Evolutionary conservation across 1,140 invertebrate genomes (phyloP).

Genomic region (Drosophila arawakana): DNA sequence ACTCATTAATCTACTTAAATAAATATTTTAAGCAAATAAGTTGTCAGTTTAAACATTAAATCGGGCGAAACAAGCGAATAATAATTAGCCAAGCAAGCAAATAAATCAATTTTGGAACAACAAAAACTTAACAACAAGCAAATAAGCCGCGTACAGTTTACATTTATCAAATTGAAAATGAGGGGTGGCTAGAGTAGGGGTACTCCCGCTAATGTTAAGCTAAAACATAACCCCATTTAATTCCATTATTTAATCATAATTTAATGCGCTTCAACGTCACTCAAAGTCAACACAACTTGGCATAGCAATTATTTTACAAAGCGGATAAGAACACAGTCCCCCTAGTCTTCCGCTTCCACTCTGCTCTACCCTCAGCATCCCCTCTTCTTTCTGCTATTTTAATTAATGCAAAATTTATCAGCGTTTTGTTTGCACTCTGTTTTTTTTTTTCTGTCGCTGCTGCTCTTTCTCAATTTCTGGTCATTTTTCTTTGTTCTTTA

Average conservation of each 20-base stretch:
- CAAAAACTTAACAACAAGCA: background rate
- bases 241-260: constrained; percentile 71
- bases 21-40: background rate
- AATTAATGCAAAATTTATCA: constrained; percentile 66
- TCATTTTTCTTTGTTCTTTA: constrained; percentile 11
- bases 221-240: constrained; percentile 69
- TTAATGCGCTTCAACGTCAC: constrained; percentile 71
- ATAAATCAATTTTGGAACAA: background rate
- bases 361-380: background rate
- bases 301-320: constrained; percentile 53
- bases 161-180: constrained; percentile 21
- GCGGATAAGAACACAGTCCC: constrained; percentile 28
- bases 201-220: constrained; percentile 16
- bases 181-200: background rate
- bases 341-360: background rate
- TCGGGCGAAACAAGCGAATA: background rate
- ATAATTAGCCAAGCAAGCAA: background rate
- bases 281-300: constrained; percentile 65
- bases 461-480: constrained; percentile 22
- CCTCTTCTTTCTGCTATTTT: constrained; percentile 26
- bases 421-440: constrained; percentile 35
- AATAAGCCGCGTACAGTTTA: constrained; percentile 6
- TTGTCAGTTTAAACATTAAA: too few species aligned
- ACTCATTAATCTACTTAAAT: background rate
- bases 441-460: constrained; percentile 17